Evolutionary conservation across 2,113 vertebrate genomes (phyloP).

Genomic region (Dipodomys stephensi): DNA sequence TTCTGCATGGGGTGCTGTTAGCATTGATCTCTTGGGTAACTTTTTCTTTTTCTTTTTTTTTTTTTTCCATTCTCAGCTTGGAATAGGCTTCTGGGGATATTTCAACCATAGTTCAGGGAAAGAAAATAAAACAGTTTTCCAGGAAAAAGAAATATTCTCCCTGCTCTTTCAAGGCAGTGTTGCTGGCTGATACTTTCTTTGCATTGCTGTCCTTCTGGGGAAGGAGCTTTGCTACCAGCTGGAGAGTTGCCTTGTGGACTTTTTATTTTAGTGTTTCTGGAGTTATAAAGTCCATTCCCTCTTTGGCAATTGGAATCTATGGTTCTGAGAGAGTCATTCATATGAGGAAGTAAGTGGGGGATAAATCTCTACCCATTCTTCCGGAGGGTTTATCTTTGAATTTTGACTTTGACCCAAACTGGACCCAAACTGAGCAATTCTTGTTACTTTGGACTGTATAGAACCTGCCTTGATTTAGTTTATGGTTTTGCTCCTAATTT

Average conservation of each 20-base stretch:
- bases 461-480: not conserved
- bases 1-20: not conserved
- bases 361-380: not conserved
- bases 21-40: conserved; percentile 8
- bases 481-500: not conserved
- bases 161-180: not conserved
- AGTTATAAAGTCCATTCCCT: not conserved
- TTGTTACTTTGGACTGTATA: not conserved
- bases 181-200: not conserved
- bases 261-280: not conserved
- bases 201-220: not conserved
- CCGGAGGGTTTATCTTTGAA: not conserved
- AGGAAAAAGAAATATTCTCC: conserved; percentile 19
- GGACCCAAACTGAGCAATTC: not conserved
- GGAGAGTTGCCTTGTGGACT: not conserved
- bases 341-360: not conserved
- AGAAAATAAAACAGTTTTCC: conserved; percentile 28
- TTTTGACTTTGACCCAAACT: not conserved
- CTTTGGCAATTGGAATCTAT: not conserved
- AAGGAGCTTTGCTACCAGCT: not conserved
- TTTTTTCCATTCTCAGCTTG: conserved; percentile 43
- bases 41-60: conserved; percentile 35
- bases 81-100: conserved; percentile 48
- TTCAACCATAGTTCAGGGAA: not conserved
- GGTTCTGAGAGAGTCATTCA: not conserved